Base-by-base conservation (phyloP, 2,888 invertebrate species). In the Girardia tigrina region DNA sequence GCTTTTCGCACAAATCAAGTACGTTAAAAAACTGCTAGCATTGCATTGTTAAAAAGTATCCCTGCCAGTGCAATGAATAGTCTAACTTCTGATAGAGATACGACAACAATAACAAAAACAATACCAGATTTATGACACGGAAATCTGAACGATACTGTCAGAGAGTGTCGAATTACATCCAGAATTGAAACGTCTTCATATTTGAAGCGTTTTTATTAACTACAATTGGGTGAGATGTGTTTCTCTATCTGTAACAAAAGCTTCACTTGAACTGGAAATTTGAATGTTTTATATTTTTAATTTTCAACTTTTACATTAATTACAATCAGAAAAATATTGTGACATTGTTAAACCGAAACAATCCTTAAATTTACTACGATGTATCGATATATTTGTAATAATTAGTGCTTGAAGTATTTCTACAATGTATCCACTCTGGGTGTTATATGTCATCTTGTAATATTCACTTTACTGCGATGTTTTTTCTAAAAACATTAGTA, bases 61-160 rank as follows among this genome's bases (percentile, higher is more conserved):
- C 56, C 56, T 56, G 56, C 56, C 56, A 56, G 56, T 56, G 56
- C 56, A 56, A 56, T 56, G 56, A 56, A 56, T 56, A n/a, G 56
- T 23, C 56, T 56, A 23, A 56, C 56, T 56, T 56, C 56, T 56
- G 56, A 56, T 56, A 56, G 56, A 56, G 56, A 56, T 56, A 56
- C 56, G 56, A 56, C 56, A 56, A 56, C 56, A 56, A 56, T 56
- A 56, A 56, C 56, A 56, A 56, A 56, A 56, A 56, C 56, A 56
- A 56, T 56, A 56, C 56, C 56, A 56, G 56, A 56, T 56, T 56
- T 56, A 56, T 23, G 56, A 56, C 56, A 56, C 56, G 56, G 56
- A 56, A 56, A 56, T 56, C 56, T 56, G 56, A 56, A 56, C 56
- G 56, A 56, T n/a, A 56, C 56, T 56, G 23, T 56, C 20, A 20